phyloP scores from a whole-genome alignment of 2,113 vertebrate species.

The Peromyscus polionotus region DNA sequence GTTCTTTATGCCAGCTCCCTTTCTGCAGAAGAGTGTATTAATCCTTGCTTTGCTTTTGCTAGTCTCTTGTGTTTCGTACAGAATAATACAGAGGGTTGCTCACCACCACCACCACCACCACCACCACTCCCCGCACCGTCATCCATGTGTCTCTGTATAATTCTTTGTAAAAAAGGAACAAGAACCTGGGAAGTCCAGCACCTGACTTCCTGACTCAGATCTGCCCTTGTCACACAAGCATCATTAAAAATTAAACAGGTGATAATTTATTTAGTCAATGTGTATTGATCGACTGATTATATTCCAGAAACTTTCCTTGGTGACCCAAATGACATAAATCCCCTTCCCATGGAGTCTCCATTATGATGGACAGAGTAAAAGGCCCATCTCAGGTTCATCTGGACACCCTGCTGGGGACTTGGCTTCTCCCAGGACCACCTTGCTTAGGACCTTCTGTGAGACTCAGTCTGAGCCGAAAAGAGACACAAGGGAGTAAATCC shows the following conservation, averaged over 20 bases:
- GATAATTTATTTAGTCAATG: not conserved
- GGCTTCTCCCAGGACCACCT: not conserved
- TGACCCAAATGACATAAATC: not conserved
- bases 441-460: not conserved
- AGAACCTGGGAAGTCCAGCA: not conserved
- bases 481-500: too few relatives aligned
- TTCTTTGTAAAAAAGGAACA: not conserved
- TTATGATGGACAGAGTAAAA: not conserved
- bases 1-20: not conserved
- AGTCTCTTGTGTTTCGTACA: not conserved
- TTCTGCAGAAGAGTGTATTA: not conserved
- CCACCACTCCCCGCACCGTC: too few relatives aligned
- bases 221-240: not conserved
- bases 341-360: not conserved
- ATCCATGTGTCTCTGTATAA: not conserved
- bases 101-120: too few relatives aligned
- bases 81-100: not conserved
- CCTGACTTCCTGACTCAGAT: not conserved
- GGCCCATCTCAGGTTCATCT: not conserved
- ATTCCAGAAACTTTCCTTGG: not conserved
- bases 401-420: too few relatives aligned
- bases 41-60: not conserved
- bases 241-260: not conserved
- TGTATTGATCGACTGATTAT: not conserved
- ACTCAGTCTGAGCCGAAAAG: not conserved